These are phyloP conservation scores for Dryadula phaetusa DNA, from an alignment of 2,888 invertebrate genomes.

Conservation along the genomic window DNA sequence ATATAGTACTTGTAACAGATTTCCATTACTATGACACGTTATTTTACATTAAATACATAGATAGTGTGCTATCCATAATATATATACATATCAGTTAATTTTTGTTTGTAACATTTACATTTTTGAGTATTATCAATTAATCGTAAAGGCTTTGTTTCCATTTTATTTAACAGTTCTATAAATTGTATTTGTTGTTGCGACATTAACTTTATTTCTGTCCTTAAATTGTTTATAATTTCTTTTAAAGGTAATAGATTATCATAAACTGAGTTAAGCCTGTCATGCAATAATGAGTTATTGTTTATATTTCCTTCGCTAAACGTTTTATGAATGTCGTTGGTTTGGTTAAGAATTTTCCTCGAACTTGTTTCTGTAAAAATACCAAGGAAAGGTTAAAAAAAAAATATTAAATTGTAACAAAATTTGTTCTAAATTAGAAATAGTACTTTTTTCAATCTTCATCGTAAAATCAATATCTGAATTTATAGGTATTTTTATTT, in stretches of 20 bases:
- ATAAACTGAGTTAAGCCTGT: conserved; percentile 45
- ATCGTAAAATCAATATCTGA: conserved; percentile 56
- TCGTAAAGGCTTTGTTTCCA: conserved; percentile 48
- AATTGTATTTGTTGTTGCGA: conserved; percentile 55
- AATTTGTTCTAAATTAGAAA: background rate
- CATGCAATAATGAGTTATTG: conserved; percentile 31
- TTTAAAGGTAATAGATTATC: conserved; percentile 66
- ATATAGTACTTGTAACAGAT: background rate
- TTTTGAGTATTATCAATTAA: conserved; percentile 50
- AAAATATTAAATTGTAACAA: background rate
- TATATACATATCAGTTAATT: conserved; percentile 1
- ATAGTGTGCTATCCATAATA: background rate
- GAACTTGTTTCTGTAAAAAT: conserved; percentile 11
- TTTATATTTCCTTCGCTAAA: conserved; percentile 7
- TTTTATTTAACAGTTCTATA: conserved; percentile 51
- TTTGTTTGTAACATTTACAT: conserved; percentile 53
- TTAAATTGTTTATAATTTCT: conserved; percentile 59
- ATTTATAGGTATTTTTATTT: conserved; percentile 62
- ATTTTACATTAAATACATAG: too few relatives aligned
- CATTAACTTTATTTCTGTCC: conserved; percentile 60
- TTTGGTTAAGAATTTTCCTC: background rate
- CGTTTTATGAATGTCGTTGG: conserved; percentile 5
- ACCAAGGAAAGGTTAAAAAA: background rate
- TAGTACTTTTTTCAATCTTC: conserved; percentile 49
- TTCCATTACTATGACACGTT: background rate